Conservation (phyloP, 2,888 invertebrate genomes). For the Polyploca ridens region DNA sequence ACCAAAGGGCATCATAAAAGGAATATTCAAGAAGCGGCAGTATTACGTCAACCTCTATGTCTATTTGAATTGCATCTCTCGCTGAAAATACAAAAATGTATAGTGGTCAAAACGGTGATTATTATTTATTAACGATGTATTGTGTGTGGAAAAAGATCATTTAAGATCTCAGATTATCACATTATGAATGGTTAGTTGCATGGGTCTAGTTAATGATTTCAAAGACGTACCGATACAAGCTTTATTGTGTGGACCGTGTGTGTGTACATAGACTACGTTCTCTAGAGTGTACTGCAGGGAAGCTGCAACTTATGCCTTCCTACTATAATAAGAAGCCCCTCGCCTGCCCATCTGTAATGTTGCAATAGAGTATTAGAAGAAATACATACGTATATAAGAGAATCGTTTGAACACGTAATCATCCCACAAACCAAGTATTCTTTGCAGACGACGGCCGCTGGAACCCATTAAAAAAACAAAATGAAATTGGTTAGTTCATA, state of each 20-base stretch:
- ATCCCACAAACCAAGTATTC: conserved; percentile 69
- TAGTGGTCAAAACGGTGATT: too few species aligned
- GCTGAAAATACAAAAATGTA: too few species aligned
- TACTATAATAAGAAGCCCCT: conserved; percentile 54
- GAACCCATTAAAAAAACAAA: conserved; percentile 52
- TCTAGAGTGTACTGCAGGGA: conserved; percentile 39
- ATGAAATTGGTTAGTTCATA: conserved; percentile 75
- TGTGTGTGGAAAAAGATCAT: too few species aligned
- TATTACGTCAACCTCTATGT: too few species aligned
- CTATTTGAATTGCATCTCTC: too few species aligned
- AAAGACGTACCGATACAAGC: conserved; percentile 40
- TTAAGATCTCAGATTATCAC: too few species aligned
- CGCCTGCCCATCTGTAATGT: conserved; percentile 56
- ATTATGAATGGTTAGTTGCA: conserved; percentile 33
- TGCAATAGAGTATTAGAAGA: conserved; percentile 76
- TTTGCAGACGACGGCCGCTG: conserved; percentile 61
- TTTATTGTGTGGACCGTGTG: conserved; percentile 26
- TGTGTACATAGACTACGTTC: conserved; percentile 29
- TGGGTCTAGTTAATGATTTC: conserved; percentile 57
- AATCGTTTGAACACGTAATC: conserved; percentile 69
- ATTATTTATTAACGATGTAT: neutral
- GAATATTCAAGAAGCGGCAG: too few species aligned
- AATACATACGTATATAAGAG: conserved; percentile 79
- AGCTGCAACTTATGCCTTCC: conserved; percentile 53
- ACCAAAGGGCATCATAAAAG: too few species aligned